These are phyloP conservation scores for Ochotona curzoniae DNA, from an alignment of 2,113 vertebrate species.

Conservation along the genomic window DNA sequence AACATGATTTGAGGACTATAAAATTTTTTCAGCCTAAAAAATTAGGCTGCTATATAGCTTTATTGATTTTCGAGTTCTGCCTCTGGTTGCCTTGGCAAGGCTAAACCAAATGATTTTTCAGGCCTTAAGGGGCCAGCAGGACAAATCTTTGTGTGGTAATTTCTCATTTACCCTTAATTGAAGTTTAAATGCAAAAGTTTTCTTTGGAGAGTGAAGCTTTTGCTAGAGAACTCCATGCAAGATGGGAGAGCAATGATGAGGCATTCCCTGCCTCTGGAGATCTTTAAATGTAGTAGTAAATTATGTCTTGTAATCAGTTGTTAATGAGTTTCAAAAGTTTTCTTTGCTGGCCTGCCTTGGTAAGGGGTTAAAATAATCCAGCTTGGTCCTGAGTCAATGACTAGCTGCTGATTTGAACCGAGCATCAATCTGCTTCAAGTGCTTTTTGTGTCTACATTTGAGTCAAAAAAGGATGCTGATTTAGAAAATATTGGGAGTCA, in stretches of 20 bases:
- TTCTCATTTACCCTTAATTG: slow-evolving; percentile 8
- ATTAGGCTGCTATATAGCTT: no score
- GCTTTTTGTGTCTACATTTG: neutral
- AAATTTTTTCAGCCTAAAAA: no score
- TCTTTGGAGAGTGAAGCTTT: neutral
- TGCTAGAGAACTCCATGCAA: neutral
- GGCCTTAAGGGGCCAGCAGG: no score
- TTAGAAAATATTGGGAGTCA: neutral
- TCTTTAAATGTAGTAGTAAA: slow-evolving; percentile 17
- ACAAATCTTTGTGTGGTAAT: neutral
- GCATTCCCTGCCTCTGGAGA: neutral
- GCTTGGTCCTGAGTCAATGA: neutral
- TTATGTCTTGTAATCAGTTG: neutral
- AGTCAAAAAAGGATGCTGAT: neutral
- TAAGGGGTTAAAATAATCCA: neutral
- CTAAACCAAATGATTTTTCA: no score
- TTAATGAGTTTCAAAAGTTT: slow-evolving; percentile 39
- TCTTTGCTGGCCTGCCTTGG: neutral
- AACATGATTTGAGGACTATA: no score
- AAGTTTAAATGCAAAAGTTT: neutral
- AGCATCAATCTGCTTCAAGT: neutral
- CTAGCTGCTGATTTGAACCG: neutral
- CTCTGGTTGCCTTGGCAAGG: no score
- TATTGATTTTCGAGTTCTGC: no score
- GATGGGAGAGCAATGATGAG: neutral